Evolutionary conservation across 92 coral and sea anemone species (phyloP), one percentile per base, ranked within the genome.

Genomic region (Bergia sp.): DNA sequence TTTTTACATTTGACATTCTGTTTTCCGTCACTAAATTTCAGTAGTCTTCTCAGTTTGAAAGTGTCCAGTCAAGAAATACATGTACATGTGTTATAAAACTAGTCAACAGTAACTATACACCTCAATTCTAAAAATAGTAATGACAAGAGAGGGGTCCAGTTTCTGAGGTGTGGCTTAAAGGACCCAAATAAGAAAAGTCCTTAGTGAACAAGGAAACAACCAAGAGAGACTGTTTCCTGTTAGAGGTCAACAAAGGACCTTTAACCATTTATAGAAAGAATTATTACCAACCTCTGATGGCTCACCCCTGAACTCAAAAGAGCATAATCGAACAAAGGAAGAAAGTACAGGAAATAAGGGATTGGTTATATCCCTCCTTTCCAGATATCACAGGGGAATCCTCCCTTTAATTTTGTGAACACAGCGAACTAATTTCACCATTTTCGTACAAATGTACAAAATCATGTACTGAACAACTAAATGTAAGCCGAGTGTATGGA

Each of bases 221-320:
- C 20, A 16, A 37, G 21, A 73, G 77, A 12, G 58, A 18, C 37
- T 1, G 12, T 37, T 76, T 76, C 80, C 50, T 76, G 50, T 12
- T 44, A 76, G 1, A 12, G 80, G 80, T 41, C 80, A 76, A 76
- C 47, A 76, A 76, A 44, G 41, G 49, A 39, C 80, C 29, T 76
- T 12, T 41, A 44, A 44, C 80, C 80, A 39, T 76, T 16, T 76
- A 76, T 76, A 36, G 80, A 39, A 76, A 73, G 13, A 42, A 44
- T 41, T 20, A 29, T 16, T 21, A 36, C 4, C 1, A 76, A 3
- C 9, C 37, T 7, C 5, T 9, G 3, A n/a, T 76, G 80, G 41
- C 80, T 53, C 80, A 18, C 23, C 45, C 45, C 43, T 1, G 16
- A 18, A n/a, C 23, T 41, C 80, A 76, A 76, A 76, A 44, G 80